Evolutionary conservation across 1,140 invertebrate species (phyloP).

Genomic region (Hormaphis cornu): DNA sequence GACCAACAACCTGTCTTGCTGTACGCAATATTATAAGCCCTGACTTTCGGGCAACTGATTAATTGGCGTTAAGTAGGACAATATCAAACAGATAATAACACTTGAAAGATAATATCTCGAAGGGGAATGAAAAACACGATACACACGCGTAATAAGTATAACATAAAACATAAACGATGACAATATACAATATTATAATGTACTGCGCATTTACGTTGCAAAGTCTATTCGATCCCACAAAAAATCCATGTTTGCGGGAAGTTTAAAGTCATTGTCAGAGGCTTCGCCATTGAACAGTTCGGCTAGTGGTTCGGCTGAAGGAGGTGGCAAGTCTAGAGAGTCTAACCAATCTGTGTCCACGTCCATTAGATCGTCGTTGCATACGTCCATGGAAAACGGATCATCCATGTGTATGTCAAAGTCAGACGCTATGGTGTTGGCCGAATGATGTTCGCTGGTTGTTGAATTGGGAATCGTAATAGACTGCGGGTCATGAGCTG

Average conservation of each 20-base stretch:
- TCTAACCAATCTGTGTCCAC: conserved; percentile 61
- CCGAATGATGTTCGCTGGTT: conserved; percentile 35
- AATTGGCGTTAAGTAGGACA: not conserved
- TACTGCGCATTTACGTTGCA: conserved; percentile 45
- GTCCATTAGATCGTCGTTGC: conserved; percentile 47
- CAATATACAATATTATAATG: not conserved
- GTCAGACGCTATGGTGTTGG: conserved; percentile 37
- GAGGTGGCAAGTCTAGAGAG: conserved; percentile 40
- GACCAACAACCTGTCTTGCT: not conserved
- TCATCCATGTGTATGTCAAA: conserved; percentile 44
- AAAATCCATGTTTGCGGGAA: conserved; percentile 40
- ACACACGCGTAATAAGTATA: not conserved
- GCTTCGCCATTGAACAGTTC: conserved; percentile 59
- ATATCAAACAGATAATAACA: not conserved
- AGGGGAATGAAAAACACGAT: conserved; percentile 3
- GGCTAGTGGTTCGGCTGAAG: conserved; percentile 36
- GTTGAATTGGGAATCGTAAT: conserved; percentile 54
- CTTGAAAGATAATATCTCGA: not conserved
- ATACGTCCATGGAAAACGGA: conserved; percentile 34
- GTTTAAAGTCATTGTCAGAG: conserved; percentile 52
- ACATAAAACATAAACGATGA: not conserved
- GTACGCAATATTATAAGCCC: too few relatives aligned
- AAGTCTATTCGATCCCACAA: conserved; percentile 55
- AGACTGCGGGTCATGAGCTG: conserved; percentile 53
- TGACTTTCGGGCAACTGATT: too few relatives aligned